These are phyloP conservation scores for Cavia porcellus DNA, from an alignment of 2,113 vertebrate species.

Conservation along the genomic window DNA sequence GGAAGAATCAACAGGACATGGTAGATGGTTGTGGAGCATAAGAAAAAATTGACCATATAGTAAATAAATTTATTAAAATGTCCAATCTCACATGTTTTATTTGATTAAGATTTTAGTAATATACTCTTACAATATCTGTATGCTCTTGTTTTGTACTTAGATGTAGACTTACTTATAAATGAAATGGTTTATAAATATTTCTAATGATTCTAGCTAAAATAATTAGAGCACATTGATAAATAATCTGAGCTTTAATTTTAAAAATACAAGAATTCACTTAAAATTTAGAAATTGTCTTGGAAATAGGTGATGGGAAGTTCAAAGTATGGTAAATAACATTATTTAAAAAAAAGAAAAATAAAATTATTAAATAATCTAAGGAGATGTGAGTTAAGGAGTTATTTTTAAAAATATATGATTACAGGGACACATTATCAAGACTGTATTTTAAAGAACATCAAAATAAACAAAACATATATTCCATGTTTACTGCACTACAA, in stretches of 20 bases:
- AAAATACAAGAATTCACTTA: background rate
- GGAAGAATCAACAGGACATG: background rate
- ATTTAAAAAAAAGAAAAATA: background rate
- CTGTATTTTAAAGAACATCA: background rate
- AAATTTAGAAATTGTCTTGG: slow-evolving; percentile 26
- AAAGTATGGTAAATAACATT: background rate
- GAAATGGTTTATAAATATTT: background rate
- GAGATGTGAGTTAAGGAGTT: background rate
- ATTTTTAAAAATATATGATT: background rate
- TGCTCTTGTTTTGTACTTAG: background rate
- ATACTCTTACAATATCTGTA: background rate
- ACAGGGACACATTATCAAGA: background rate
- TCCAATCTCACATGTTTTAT: background rate
- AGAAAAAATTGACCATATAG: background rate
- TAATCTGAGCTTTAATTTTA: slow-evolving; percentile 49
- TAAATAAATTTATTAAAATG: slow-evolving; percentile 26
- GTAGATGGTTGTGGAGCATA: background rate
- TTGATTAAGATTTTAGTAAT: background rate
- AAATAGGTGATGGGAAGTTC: background rate
- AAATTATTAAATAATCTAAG: background rate
- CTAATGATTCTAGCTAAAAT: slow-evolving; percentile 36
- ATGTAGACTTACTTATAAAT: background rate
- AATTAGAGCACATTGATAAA: slow-evolving; percentile 13
- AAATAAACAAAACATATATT: background rate
- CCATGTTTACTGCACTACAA: background rate